phyloP scores from a whole-genome alignment of 2,113 vertebrate genomes.

The Amazona vittata region DNA sequence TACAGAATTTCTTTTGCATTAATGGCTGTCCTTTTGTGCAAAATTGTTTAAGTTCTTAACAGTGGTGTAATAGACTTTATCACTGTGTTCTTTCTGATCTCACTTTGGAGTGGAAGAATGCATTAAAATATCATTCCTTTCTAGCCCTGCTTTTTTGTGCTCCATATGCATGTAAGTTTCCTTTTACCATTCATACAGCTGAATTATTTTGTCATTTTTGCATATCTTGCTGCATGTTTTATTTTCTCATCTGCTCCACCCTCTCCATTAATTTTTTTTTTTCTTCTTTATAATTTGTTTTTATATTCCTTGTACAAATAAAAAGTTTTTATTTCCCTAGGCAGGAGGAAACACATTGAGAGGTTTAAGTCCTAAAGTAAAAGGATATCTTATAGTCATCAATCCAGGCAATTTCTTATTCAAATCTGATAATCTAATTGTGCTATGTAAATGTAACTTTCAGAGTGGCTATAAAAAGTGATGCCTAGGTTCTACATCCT shows the following conservation, averaged over 20 bases:
- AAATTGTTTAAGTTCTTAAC: neutral
- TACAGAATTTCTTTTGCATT: neutral
- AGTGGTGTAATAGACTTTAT: neutral
- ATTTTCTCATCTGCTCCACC: neutral
- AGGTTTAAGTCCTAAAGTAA: neutral
- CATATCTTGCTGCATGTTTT: neutral
- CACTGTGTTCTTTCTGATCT: neutral
- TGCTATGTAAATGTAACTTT: neutral
- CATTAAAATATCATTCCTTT: neutral
- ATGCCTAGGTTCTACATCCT: neutral
- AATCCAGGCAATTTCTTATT: neutral
- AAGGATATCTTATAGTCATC: neutral
- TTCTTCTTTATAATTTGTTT: neutral
- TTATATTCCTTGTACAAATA: neutral
- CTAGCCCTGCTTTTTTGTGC: neutral
- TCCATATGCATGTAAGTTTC: neutral
- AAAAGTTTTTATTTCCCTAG: neutral
- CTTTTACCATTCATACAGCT: neutral
- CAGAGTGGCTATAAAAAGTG: neutral
- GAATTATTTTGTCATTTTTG: neutral
- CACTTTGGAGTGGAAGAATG: neutral
- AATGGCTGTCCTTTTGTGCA: neutral
- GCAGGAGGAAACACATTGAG: neutral
- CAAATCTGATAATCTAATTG: neutral
- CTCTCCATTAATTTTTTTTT: neutral